Evolutionary conservation across 2,888 invertebrate genomes (phyloP), one percentile per base, ranked within the genome.

Genomic region (Ctena decussata): DNA sequence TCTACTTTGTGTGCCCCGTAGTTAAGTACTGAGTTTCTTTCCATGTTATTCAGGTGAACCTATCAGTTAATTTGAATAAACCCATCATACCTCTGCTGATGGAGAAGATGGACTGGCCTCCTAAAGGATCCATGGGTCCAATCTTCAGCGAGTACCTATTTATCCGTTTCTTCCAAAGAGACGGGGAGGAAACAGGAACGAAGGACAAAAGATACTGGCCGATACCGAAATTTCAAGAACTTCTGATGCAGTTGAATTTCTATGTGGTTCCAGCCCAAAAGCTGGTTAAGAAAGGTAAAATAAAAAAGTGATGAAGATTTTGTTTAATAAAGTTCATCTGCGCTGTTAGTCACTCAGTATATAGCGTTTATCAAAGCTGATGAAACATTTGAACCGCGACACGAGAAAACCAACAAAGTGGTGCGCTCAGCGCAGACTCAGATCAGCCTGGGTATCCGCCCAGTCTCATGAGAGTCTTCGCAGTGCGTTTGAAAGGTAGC

Each of bases 121-220:
- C 95, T 15, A 86, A 90, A 44, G 95, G 95, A 8, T 91, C 94
- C 15, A 95, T 95, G 94, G 95, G 95, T 18, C 95, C 95, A 8
- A 94, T 95, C 32, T 94, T 95, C 87, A 94, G 94, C 75, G 95
- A 95, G 80, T 95, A 94, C 84, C 86, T 95, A 27, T 95, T 92
- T 82, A 93, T 95, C 71, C 85, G 94, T 27, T 94, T 95, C 87
- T 94, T 92, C 87, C 91, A 91, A 77, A 72, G 93, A 21, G 73
- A 57, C 0, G 91, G 89, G 18, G 94, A 94, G 75, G 91, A 91
- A 71, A 90, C 90, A 12, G 41, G 15, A 15, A 41, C 6, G 15
- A 60, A 74, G 11, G 94, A 94, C 84, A 86, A 92, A n/a, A 82
- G 93, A 60, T 94, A 90, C 87, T 95, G 95, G 95, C 93, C 95